Percentiles rank a stretch among this genome's conserved stretches.
These are phyloP conservation scores for Micromys minutus DNA, from an alignment of 2,113 vertebrate genomes.

Conservation along the genomic window DNA sequence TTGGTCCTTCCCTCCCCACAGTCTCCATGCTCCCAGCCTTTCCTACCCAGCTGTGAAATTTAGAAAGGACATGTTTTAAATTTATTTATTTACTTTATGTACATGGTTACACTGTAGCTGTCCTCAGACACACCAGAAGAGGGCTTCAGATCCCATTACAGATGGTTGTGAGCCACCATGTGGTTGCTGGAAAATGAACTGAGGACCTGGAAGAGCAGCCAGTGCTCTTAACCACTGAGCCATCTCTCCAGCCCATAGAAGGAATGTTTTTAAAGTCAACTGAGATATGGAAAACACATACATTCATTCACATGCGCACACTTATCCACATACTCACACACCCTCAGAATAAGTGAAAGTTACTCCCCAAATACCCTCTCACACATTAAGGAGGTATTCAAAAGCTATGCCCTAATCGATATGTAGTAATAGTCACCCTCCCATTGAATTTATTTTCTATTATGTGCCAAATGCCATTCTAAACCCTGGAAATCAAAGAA, in stretches of 20 bases:
- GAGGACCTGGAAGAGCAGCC: too few relatives aligned
- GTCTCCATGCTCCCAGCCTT: background rate
- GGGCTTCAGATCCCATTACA: too few relatives aligned
- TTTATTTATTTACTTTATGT: too few relatives aligned
- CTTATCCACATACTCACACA: background rate
- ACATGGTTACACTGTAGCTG: too few relatives aligned
- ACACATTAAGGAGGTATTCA: background rate
- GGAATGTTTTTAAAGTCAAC: background rate
- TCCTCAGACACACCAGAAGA: too few relatives aligned
- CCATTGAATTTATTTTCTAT: conserved; percentile 7
- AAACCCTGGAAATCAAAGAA: conserved; percentile 39
- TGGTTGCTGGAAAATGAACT: too few relatives aligned
- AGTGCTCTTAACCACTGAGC: too few relatives aligned
- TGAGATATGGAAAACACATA: background rate
- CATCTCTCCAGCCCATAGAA: too few relatives aligned
- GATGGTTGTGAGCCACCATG: too few relatives aligned
- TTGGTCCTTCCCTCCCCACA: accelerated
- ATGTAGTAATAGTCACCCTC: conserved; percentile 2
- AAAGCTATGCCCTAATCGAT: background rate
- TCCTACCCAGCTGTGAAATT: background rate
- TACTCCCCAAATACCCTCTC: background rate
- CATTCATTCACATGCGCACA: background rate
- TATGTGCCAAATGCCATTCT: background rate
- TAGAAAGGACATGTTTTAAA: too few relatives aligned
- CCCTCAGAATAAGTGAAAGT: conserved; percentile 14